Conservation (phyloP, 2,797 vertebrate genomes). For the Anas capensis region DNA sequence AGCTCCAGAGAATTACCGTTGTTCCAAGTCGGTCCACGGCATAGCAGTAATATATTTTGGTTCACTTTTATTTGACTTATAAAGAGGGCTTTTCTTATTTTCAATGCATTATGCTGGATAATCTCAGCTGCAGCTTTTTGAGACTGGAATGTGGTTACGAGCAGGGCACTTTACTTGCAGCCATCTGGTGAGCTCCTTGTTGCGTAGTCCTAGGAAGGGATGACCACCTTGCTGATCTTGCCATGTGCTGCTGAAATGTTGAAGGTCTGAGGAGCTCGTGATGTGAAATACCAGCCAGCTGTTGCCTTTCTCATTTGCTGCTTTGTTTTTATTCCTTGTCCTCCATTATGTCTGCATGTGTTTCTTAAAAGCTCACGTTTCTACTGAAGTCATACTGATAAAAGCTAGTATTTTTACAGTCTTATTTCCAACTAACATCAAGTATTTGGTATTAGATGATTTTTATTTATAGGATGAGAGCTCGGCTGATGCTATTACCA, state of each 20-base stretch:
- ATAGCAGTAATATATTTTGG: background rate
- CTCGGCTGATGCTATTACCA: background rate
- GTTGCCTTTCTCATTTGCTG: background rate
- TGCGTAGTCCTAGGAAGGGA: background rate
- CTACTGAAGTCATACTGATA: background rate
- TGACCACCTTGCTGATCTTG: background rate
- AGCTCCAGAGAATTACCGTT: background rate
- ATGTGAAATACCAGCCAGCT: background rate
- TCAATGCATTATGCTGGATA: background rate
- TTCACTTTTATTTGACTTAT: background rate
- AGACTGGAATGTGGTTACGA: background rate
- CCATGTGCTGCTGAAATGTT: background rate
- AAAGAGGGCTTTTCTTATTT: background rate
- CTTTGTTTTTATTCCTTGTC: background rate
- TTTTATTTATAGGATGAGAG: background rate
- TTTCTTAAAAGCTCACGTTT: background rate
- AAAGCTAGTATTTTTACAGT: background rate
- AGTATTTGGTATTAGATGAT: background rate
- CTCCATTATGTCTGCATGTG: accelerated
- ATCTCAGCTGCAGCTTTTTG: background rate
- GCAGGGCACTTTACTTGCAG: background rate
- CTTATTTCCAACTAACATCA: background rate
- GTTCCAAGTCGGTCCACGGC: background rate
- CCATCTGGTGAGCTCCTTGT: background rate
- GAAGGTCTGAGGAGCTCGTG: background rate